Base-by-base conservation (phyloP, 2,113 vertebrate genomes). In the Lycaon pictus region DNA sequence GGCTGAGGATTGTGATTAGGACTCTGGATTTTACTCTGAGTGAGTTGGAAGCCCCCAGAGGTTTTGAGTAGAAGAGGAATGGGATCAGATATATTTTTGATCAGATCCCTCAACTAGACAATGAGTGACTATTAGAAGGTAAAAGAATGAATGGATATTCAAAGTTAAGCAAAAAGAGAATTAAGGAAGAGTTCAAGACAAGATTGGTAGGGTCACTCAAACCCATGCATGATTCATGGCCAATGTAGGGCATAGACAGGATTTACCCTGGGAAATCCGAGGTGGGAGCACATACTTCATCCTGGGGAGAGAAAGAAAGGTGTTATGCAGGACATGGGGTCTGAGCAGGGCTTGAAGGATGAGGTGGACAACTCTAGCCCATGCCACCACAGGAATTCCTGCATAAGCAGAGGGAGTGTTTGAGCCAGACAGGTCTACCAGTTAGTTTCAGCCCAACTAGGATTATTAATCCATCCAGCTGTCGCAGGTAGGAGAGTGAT, bases 381-480 rank as follows among this genome's bases (percentile, higher is more conserved):
- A 0, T 32, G 56, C 76, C 93, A 71, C n/a, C 0, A 4, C 29
- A 86, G 48, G 72, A 60, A 60, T 89, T 86, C 32, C 67, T 69
- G 20, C 32, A n/a, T 11, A 71, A 35, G 60, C 88, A 80, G 83
- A 80, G 62, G 79, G 32, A 43, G 29, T 67, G 32, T n/a, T 5
- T 37, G 29, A 43, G 56, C 72, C 90, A 92, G 63, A 23, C 4
- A 0, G 32, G n/a, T 29, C 63, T 56, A 80, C 77, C 77, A 35
- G 71, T 86, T 37, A 63, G 35, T 62, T 74, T 80, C 60, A 53
- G 48, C 53, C 58, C 77, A 85, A 16, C 55, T 88, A 94, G 80
- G 88, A 65, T 92, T 94, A 79, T 89, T 72, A 94, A 90, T 79
- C 89, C 88, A 87, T 35, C 84, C 56, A 12, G 51, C 80, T 83